A percentile compares a stretch with the other conserved stretches of the same genome.
These are phyloP conservation scores for Rotaria magnacalcarata DNA, from an alignment of 2,888 invertebrate species.

Conservation along the genomic window DNA sequence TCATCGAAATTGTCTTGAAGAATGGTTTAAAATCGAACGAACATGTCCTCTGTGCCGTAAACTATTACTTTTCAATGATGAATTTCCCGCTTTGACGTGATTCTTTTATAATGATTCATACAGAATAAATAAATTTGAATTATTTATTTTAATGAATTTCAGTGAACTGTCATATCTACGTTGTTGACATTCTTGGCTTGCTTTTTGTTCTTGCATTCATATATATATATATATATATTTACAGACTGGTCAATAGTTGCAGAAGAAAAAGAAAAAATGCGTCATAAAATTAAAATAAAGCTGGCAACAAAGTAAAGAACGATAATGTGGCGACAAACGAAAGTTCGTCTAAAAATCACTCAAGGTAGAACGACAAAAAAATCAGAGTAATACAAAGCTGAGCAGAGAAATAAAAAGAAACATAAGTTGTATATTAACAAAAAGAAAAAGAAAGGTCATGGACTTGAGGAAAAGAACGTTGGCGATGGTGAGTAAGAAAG, in stretches of 20 bases:
- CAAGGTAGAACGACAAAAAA: not conserved
- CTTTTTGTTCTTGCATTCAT: not conserved
- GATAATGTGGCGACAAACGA: not conserved
- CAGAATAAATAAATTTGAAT: not conserved
- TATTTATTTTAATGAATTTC: not conserved
- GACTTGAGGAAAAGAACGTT: not conserved
- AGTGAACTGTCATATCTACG: not conserved
- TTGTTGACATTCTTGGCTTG: not conserved
- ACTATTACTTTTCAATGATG: not conserved
- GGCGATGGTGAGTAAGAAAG: not conserved
- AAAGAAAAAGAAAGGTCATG: not conserved
- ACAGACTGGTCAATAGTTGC: not conserved
- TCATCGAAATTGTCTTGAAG: not conserved
- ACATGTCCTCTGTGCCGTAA: conserved; percentile 5
- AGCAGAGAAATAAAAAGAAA: not conserved
- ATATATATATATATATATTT: not conserved
- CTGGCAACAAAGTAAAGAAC: not conserved
- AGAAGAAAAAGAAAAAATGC: not conserved
- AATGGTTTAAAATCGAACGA: conserved; percentile 16
- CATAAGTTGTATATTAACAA: not conserved
- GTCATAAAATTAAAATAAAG: not conserved
- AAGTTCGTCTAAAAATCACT: not conserved
- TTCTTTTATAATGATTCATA: not conserved
- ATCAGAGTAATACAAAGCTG: not conserved
- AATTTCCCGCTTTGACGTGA: not conserved